These are phyloP conservation scores for Hemiprocne comata DNA, from an alignment of 2,113 vertebrate species.

Conservation along the genomic window DNA sequence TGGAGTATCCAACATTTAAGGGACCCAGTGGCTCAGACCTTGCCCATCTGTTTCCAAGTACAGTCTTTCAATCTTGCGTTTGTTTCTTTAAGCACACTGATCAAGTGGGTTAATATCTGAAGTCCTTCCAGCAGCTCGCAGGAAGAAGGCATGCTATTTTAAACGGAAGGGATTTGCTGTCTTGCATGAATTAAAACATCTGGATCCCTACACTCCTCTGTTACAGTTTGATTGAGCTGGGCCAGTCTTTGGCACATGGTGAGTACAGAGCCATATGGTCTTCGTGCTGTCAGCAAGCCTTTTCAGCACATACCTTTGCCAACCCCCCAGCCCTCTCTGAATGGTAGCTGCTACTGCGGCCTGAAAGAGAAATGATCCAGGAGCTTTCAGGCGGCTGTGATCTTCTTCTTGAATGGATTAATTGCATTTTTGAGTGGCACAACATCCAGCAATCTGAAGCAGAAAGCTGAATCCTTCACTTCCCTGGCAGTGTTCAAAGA, in stretches of 20 bases:
- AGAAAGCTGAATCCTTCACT: background rate
- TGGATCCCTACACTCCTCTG: constrained; percentile 12
- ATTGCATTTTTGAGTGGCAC: background rate
- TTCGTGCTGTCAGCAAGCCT: constrained; percentile 1
- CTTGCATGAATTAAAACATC: constrained; percentile 59
- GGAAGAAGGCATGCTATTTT: constrained; percentile 25
- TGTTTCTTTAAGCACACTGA: constrained; percentile 25
- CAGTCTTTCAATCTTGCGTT: background rate
- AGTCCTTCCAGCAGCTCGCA: constrained; percentile 26
- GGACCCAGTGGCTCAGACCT: background rate
- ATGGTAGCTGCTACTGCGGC: constrained; percentile 3
- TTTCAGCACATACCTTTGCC: background rate
- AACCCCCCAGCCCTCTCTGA: background rate
- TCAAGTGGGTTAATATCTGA: constrained; percentile 25
- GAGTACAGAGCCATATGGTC: background rate
- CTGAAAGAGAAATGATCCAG: background rate
- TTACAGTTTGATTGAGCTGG: constrained; percentile 3
- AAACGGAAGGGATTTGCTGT: constrained; percentile 28
- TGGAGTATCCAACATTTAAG: background rate
- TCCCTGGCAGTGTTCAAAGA: background rate
- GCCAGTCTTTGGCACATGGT: background rate
- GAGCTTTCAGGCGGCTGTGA: background rate
- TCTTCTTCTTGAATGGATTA: background rate
- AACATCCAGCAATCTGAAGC: background rate
- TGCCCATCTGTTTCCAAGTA: constrained; percentile 18